Evolutionary conservation across 2,113 vertebrate species (phyloP), one percentile per base, ranked within the genome.

Genomic region (Lampris incognitus): DNA sequence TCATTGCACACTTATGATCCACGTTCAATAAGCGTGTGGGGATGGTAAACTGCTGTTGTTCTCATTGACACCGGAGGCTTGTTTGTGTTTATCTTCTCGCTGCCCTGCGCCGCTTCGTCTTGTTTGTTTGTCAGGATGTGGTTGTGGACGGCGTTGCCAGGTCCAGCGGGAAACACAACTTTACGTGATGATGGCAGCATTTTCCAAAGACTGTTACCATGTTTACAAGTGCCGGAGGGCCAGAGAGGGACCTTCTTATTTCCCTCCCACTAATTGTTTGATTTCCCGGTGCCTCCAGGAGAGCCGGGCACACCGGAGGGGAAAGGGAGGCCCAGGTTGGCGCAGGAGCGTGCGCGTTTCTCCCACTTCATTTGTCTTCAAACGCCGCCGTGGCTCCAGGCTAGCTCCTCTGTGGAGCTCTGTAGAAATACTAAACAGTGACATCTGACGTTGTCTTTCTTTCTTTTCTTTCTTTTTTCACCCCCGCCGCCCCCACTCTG

Each of bases 231-330:
- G 91, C 92, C 91, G 84, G 83, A 91, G 93, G 92, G 92, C 72
- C 61, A 89, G 91, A 84, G 78, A 81, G 72, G 89, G 92, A 24
- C 24, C 92, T 91, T 91, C 92, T 92, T 90, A 90, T 89, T 91
- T 92, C 89, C 93, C 92, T 93, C 91, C 91, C 89, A 92, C 91
- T 95, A 95, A 94, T 93, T 94, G 93, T 94, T 93, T 94, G 92
- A 94, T 94, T 95, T 94, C 87, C 85, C 84, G 85, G 88, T 91
- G 91, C 86, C 91, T 71, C 92, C 90, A 24, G 90, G 93, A 93
- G 92, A 93, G 89, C 84, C 74, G 56, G 11, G 74, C 73, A 37
- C 85, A 48, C 70, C 65, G 82, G 52, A 79, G 55, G 82, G 87
- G 83, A 71, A 85, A 79, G 75, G 61, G 85, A 78, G 79, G 84